A percentile compares a stretch with the other conserved stretches of the same genome.
These are phyloP conservation scores for Castor canadensis DNA, from an alignment of 2,113 vertebrate species.

Conservation along the genomic window DNA sequence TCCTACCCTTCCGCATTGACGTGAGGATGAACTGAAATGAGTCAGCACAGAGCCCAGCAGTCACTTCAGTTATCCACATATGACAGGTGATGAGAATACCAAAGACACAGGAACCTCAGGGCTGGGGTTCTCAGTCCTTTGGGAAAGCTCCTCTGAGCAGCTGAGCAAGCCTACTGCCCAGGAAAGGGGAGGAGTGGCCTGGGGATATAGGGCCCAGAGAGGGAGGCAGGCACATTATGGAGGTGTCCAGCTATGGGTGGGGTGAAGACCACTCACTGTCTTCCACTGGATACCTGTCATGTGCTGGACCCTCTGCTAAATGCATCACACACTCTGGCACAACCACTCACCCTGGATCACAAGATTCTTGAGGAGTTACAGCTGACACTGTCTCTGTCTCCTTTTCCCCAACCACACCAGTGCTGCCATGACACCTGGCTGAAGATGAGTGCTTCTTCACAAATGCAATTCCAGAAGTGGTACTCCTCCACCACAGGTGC, in stretches of 20 bases:
- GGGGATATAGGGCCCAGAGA: neutral
- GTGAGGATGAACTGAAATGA: neutral
- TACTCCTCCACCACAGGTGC: neutral
- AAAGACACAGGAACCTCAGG: neutral
- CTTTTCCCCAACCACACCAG: too few species aligned
- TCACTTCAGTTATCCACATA: neutral
- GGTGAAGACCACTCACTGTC: neutral
- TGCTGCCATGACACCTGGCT: neutral
- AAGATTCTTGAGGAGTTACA: neutral
- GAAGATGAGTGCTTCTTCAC: neutral
- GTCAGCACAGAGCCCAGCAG: neutral
- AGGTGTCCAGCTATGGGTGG: accelerated
- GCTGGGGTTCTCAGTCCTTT: neutral
- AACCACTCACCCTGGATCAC: neutral
- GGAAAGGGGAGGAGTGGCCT: neutral
- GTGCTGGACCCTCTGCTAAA: neutral
- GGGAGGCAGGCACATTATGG: neutral
- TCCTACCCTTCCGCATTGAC: neutral
- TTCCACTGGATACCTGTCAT: neutral
- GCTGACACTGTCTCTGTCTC: neutral
- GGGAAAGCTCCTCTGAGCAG: neutral
- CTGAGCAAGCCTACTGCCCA: neutral
- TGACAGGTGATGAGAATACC: neutral
- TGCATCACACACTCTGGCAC: neutral
- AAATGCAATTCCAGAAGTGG: neutral